phyloP scores from a whole-genome alignment of 1,140 invertebrate genomes.

The Drosophila mojavensis region DNA sequence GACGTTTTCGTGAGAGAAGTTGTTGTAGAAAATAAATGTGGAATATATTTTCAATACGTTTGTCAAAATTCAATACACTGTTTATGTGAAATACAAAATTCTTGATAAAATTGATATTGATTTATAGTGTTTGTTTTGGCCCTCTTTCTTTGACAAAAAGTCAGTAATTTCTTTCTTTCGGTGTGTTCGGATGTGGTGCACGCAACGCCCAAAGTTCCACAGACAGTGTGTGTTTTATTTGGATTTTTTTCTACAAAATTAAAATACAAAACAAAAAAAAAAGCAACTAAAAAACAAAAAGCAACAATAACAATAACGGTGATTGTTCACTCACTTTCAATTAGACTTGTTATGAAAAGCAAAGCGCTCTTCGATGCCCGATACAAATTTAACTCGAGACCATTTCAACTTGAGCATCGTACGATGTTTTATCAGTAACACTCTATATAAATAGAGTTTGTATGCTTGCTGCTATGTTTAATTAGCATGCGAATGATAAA shows the following conservation, averaged over 20 bases:
- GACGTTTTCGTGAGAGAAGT: conserved; percentile 14
- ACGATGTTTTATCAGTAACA: background rate
- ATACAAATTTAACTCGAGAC: background rate
- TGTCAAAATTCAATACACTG: conserved; percentile 61
- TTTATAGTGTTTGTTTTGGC: conserved; percentile 25
- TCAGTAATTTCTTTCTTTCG: conserved; percentile 22
- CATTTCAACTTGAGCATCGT: background rate
- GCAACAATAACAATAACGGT: background rate
- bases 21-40: conserved; percentile 32
- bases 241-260: background rate
- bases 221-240: background rate
- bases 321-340: background rate
- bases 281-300: background rate
- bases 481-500: conserved; percentile 49
- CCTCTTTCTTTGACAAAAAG: background rate
- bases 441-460: no score
- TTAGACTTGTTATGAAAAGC: conserved; percentile 30
- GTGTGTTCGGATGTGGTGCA: conserved; percentile 13
- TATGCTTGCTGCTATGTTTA: conserved; percentile 26
- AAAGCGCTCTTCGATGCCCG: conserved; percentile 14
- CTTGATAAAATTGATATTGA: conserved; percentile 20
- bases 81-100: conserved; percentile 6
- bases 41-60: conserved; percentile 33
- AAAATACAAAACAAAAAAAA: background rate
- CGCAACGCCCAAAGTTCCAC: background rate